Evolutionary conservation across 1,140 invertebrate species (phyloP).

Genomic region (Gryllus bimaculatus): DNA sequence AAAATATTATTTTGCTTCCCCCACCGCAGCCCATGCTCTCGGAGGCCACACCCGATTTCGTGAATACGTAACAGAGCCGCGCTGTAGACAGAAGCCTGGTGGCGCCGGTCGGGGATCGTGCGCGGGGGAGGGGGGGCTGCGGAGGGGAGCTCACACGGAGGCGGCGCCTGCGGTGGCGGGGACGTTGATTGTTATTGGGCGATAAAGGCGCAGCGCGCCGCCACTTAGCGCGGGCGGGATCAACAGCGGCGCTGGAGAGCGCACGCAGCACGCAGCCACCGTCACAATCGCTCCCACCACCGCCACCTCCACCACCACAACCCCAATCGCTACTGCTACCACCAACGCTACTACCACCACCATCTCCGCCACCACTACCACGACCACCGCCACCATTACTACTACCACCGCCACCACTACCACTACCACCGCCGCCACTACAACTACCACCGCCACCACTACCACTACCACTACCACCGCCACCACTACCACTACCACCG

Average conservation of each 20-base stretch:
- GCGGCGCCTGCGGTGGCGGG: neutral
- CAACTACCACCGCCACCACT: neutral
- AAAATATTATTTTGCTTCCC: too few species aligned
- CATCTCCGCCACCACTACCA: neutral
- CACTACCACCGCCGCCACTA: neutral
- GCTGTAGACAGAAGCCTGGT: too few species aligned
- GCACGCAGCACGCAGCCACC: neutral
- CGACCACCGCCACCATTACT: neutral
- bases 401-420: neutral
- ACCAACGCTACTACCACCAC: neutral
- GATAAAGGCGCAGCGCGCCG: neutral
- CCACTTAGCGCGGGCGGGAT: neutral
- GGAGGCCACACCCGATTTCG: too few species aligned
- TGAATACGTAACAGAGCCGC: too few species aligned
- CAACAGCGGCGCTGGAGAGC: neutral
- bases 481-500: slow-evolving; percentile 7
- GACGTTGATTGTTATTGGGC: neutral
- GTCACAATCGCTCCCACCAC: neutral
- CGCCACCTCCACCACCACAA: neutral
- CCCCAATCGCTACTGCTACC: neutral
- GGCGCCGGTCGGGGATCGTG: too few species aligned
- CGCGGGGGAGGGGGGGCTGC: too few species aligned
- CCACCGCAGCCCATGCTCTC: too few species aligned
- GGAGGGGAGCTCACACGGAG: neutral
- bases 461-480: neutral